phyloP scores from a whole-genome alignment of 2,797 vertebrate species.

The Scleropages formosus region DNA sequence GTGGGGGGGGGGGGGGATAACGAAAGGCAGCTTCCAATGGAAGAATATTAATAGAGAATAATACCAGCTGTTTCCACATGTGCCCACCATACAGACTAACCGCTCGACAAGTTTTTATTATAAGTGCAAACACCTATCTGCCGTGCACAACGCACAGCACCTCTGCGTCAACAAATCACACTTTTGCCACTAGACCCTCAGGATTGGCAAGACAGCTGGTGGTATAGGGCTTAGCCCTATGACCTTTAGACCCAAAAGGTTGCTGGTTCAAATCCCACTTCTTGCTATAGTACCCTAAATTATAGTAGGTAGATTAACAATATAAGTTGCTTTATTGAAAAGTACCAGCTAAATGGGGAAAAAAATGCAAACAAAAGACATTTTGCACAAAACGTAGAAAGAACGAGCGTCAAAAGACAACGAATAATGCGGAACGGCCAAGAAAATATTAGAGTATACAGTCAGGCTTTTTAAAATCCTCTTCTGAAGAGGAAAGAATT shows the following conservation, averaged over 20 bases:
- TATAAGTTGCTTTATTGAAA: too few species aligned
- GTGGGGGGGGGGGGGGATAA: neutral
- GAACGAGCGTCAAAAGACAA: neutral
- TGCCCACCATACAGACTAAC: neutral
- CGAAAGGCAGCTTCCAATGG: neutral
- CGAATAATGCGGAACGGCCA: neutral
- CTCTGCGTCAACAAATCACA: neutral
- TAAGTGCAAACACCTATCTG: neutral
- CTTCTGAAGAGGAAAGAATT: conserved; percentile 22
- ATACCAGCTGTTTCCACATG: neutral
- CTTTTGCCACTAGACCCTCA: too few species aligned
- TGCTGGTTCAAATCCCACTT: conserved; percentile 11
- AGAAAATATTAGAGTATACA: neutral
- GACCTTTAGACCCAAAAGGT: too few species aligned
- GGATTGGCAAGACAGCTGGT: too few species aligned
- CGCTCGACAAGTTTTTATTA: neutral
- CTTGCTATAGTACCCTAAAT: too few species aligned
- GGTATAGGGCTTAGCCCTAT: too few species aligned
- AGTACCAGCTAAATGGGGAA: too few species aligned
- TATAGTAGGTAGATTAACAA: too few species aligned
- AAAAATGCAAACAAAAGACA: neutral
- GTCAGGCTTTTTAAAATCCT: conserved; percentile 4
- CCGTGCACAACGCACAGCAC: neutral
- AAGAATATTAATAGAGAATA: neutral
- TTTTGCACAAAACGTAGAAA: neutral